Evolutionary conservation across 2,888 invertebrate genomes (phyloP), one percentile per base, ranked within the genome.

Genomic region (Anaspis maculata): DNA sequence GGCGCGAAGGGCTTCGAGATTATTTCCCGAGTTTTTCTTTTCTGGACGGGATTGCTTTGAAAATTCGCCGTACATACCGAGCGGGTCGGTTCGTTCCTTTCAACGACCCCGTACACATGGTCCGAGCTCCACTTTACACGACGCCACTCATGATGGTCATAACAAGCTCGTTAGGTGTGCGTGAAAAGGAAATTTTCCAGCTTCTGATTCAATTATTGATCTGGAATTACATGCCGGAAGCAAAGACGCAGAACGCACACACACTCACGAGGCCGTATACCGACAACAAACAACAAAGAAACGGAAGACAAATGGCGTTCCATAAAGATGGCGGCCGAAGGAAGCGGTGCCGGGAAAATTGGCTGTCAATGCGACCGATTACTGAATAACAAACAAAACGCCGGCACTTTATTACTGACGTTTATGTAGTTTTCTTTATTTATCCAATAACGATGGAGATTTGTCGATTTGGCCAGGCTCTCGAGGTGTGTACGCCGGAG

Each of bases 361-460:
- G 32, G 35, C 35, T 35, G 32, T 35, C 39, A 39, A 32, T 38
- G 38, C 38, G 31, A 38, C 38, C 38, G 38, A 38, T 38, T 38
- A 38, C 38, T 38, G 38, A 34, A 38, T 38, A 38, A 38, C 38
- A 38, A 38, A 34, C 34, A 34, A 38, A 38, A 38, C 31, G 38
- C 33, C 34, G 24, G 34, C 28, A 28, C 29, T 38, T 38, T 38
- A 38, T 38, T 38, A 31, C 34, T 22, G 38, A 31, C 38, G 34
- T 34, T 38, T 38, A 30, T 24, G 24, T 24, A 24, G 19, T 19
- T 19, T 19, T 19, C 19, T 19, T 19, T 19, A 19, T 19, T n/a
- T n/a, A n/a, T n/a, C n/a, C n/a, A n/a, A n/a, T n/a, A n/a, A n/a
- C n/a, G n/a, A 21, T 21, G 6, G 21, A 21, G 9, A 21, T 9